Evolutionary conservation across 2,113 vertebrate species (phyloP), one percentile per base, ranked within the genome.

Genomic region (Accipiter cooperii): DNA sequence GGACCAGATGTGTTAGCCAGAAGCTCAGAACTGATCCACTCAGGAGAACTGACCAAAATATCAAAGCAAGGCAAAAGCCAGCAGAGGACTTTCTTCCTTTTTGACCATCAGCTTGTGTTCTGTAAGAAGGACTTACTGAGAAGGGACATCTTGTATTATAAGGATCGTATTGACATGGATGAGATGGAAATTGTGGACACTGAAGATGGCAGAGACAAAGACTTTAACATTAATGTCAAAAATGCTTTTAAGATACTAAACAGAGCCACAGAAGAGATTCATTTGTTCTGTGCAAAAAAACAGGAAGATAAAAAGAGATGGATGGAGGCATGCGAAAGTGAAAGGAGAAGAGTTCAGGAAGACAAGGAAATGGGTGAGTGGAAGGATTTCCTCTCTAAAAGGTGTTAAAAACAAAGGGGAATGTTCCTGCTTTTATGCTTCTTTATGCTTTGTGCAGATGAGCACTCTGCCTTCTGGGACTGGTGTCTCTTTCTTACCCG

Each of bases 111-210:
- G 96, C 97, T 99, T 84, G 98, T 99, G 63, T 99, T 99, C 97
- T 99, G 99, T 95, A 99, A 99, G 97, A 99, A 99, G 95, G 99
- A 99, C 90, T 97, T 99, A 61, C 98, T 99, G 96, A 98, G 99
- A 63, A 98, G 99, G 87, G 99, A 99, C 95, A 98, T 99, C 92
- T 98, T 99, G 16, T 99, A 99, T 96, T 99, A 99, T 89, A 99
- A 99, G 2, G 98, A 99, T 44, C 98, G 98, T 29, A 96, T 99
- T 54, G 98, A 99, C 96, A 99, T 98, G 98, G 99, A 99, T 10
- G 97, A 98, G 69, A 96, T 98, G 22, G 98, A 99, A 93, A 97
- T 98, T 26, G 55, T 98, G 80, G 98, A 99, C 18, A 40, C 99
- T 5, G 98, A 99, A 18, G 99, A 99, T 15, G 99, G 99, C 19